Conservation (phyloP, 2,797 vertebrate species). For the Rhinichthys osculus region DNA sequence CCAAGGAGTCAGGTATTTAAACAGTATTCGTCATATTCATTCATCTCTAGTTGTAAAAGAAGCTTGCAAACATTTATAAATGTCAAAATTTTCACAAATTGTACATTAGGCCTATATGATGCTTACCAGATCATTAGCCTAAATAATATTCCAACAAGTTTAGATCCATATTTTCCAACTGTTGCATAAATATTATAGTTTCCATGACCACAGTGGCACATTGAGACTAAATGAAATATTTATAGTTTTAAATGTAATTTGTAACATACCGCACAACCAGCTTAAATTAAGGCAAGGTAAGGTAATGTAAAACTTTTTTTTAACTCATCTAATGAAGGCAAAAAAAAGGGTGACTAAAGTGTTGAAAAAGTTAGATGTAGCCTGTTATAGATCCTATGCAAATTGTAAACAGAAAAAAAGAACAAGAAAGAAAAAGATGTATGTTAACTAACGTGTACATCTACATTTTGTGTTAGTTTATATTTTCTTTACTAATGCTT, state of each 20-base stretch:
- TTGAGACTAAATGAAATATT: not conserved
- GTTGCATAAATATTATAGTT: not conserved
- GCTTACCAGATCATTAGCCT: not conserved
- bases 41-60: not conserved
- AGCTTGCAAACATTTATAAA: not conserved
- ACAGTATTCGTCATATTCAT: not conserved
- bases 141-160: not conserved
- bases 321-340: not conserved
- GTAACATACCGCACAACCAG: not conserved
- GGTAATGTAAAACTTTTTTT: not conserved
- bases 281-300: not conserved
- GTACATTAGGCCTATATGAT: not conserved
- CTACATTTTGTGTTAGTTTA: not conserved
- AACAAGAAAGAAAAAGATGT: too few relatives aligned
- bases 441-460: not conserved
- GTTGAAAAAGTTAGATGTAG: not conserved
- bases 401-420: too few relatives aligned
- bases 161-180: not conserved
- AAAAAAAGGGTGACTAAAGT: not conserved
- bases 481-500: not conserved
- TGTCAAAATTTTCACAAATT: not conserved
- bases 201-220: not conserved
- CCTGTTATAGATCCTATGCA: not conserved
- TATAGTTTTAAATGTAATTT: not conserved
- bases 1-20: constrained; percentile 79